Conservation (phyloP, 2,797 vertebrate species). For the Sebastes iracundus region DNA sequence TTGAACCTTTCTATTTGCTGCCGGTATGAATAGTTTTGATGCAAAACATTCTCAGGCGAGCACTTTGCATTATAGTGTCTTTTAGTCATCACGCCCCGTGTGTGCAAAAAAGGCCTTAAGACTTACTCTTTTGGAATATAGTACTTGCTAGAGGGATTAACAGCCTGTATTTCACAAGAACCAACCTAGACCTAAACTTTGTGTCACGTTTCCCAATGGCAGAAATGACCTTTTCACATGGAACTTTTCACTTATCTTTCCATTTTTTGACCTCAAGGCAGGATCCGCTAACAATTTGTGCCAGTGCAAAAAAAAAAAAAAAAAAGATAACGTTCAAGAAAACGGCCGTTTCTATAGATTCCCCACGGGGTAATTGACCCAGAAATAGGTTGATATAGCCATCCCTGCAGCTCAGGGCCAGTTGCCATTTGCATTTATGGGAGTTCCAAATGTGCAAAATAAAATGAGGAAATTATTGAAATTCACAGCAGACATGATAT, state of each 20-base stretch:
- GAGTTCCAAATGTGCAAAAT: constrained; percentile 46
- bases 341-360: constrained; percentile 37
- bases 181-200: background rate
- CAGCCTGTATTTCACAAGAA: background rate
- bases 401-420: constrained; percentile 29
- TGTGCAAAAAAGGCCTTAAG: background rate
- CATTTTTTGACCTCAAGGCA: constrained; percentile 24
- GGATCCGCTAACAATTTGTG: constrained; percentile 21
- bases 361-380: constrained; percentile 41
- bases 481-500: constrained; percentile 44
- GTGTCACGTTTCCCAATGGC: background rate
- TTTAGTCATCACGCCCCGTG: no score
- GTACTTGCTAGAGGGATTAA: background rate
- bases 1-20: no score
- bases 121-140: background rate
- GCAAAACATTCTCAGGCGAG: no score
- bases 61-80: no score
- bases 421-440: constrained; percentile 55
- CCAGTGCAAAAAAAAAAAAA: constrained; percentile 15
- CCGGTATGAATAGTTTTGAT: no score
- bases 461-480: constrained; percentile 54
- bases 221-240: constrained; percentile 11
- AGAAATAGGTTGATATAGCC: constrained; percentile 47
- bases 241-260: constrained; percentile 23
- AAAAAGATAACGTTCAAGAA: constrained; percentile 35